Conservation (phyloP, 2,797 vertebrate species). For the Pipistrellus kuhlii region DNA sequence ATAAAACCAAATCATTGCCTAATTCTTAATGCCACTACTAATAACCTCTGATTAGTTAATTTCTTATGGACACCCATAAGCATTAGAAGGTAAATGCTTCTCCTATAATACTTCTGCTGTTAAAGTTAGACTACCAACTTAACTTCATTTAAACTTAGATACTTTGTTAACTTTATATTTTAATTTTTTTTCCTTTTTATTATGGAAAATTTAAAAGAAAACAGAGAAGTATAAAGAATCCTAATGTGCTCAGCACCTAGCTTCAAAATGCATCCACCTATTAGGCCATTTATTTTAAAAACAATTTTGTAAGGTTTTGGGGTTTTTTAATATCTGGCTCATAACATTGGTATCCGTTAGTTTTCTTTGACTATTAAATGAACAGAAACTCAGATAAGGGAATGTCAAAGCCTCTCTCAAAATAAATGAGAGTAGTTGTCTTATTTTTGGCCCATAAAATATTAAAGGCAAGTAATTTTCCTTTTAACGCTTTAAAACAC, state of each 20-base stretch:
- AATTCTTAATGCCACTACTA: neutral
- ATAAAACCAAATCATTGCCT: neutral
- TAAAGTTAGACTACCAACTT: neutral
- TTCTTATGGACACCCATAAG: neutral
- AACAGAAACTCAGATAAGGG: neutral
- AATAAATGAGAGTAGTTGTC: conserved; percentile 12
- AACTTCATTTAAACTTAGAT: conserved; percentile 26
- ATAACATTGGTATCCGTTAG: neutral
- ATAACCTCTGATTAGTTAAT: neutral
- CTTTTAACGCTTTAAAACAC: neutral
- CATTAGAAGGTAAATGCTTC: neutral
- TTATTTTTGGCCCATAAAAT: neutral
- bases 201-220: conserved; percentile 26
- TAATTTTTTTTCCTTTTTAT: neutral
- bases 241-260: neutral
- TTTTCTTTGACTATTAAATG: conserved; percentile 48
- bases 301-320: neutral
- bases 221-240: neutral
- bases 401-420: neutral
- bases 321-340: neutral
- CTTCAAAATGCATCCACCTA: conserved; percentile 16
- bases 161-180: conserved; percentile 14
- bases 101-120: neutral
- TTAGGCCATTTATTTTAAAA: conserved; percentile 54
- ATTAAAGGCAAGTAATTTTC: conserved; percentile 58